phyloP scores from a whole-genome alignment of 1,140 invertebrate genomes.

The Pristionchus pacificus region DNA sequence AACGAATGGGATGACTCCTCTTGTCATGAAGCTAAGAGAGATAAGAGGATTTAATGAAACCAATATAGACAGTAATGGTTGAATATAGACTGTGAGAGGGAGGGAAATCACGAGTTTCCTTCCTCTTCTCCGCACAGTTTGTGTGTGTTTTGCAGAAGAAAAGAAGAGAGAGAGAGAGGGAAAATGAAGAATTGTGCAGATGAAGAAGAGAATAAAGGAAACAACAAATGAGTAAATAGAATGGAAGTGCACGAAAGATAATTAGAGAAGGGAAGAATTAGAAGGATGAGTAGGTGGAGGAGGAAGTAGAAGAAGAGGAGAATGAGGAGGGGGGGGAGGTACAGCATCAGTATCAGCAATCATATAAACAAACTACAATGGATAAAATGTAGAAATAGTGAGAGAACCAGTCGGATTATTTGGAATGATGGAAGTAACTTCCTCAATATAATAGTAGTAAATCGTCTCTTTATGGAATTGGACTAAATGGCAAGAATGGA shows the following conservation, averaged over 20 bases:
- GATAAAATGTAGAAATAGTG: not conserved
- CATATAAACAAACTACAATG: not conserved
- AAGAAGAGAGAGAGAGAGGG: too few relatives aligned
- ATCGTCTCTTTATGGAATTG: conserved; percentile 10
- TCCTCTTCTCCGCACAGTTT: too few relatives aligned
- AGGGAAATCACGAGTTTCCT: too few relatives aligned
- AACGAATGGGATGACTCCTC: too few relatives aligned
- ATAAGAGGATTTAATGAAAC: too few relatives aligned
- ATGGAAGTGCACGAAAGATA: conserved; percentile 2
- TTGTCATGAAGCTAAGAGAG: too few relatives aligned
- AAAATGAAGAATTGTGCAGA: too few relatives aligned
- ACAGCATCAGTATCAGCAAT: not conserved
- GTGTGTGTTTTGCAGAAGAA: too few relatives aligned
- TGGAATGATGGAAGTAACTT: not conserved
- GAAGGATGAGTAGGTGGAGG: conserved; percentile 14
- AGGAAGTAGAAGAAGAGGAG: conserved; percentile 8
- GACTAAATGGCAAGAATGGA: conserved; percentile 5
- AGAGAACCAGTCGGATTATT: not conserved
- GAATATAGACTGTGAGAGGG: too few relatives aligned
- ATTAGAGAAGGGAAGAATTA: not conserved
- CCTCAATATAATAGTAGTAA: not conserved
- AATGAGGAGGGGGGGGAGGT: not conserved
- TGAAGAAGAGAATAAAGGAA: too few relatives aligned
- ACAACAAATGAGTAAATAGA: conserved; percentile 8
- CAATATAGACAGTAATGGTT: too few relatives aligned